A percentile compares a stretch with the other conserved stretches of the same genome.
Conservation (phyloP, 2,888 invertebrate genomes). For the Drosophila colorata region DNA sequence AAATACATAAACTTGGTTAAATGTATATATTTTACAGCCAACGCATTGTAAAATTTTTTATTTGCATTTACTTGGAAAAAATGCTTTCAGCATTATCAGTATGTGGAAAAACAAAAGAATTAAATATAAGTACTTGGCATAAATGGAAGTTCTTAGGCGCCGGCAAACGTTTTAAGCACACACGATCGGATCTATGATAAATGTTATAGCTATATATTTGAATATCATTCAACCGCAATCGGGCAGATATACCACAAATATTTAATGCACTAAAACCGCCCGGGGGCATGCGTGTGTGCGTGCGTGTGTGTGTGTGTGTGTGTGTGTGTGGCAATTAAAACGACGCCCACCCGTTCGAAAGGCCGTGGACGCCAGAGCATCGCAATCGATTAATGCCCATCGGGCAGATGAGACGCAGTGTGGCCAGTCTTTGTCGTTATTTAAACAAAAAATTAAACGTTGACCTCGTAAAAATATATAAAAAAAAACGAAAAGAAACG, state of each 20-base stretch:
- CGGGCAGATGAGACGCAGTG: constrained; percentile 21
- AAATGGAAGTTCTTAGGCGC: constrained; percentile 18
- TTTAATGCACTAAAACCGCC: constrained; percentile 47
- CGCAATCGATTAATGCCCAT: constrained; percentile 33
- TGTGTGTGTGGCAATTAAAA: constrained; percentile 59
- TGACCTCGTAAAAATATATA: constrained; percentile 65
- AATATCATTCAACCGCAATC: constrained; percentile 60
- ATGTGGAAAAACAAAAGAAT: background rate
- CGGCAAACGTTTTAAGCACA: constrained; percentile 19
- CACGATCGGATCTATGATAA: constrained; percentile 37
- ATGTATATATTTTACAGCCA: constrained; percentile 2
- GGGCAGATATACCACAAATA: constrained; percentile 51
- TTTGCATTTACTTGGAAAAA: background rate
- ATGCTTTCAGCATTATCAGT: background rate
- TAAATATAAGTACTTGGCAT: constrained; percentile 7
- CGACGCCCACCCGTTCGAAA: constrained; percentile 50
- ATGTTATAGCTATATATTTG: constrained; percentile 47
- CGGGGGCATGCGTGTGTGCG: constrained; percentile 20
- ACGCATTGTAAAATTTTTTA: constrained; percentile 12
- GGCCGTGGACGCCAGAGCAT: constrained; percentile 23
- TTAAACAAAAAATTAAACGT: constrained; percentile 58
- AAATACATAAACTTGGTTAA: constrained; percentile 15
- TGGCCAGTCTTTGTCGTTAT: constrained; percentile 53
- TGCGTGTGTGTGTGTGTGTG: constrained; percentile 1
- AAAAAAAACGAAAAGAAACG: constrained; percentile 25